Base-by-base conservation (phyloP, 2,888 invertebrate genomes). In the Drosophila neotestacea region DNA sequence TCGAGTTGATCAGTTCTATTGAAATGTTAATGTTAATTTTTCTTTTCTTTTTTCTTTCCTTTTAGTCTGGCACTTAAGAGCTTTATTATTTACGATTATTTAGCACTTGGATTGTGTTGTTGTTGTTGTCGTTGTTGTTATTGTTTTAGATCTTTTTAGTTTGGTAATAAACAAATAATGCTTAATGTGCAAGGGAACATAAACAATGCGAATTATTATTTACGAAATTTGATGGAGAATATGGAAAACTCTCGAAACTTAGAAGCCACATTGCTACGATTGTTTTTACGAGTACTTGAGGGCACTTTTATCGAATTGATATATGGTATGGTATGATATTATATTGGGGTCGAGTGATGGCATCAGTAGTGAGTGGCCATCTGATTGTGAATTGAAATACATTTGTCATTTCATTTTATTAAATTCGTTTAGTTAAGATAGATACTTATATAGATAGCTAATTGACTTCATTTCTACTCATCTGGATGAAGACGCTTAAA, bases 201-300 rank as follows among this genome's bases (percentile, higher is more conserved):
- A 75, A 86, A 84, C 78, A 85, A 83, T 86, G 83, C 76, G 70
- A 88, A 87, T 82, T 82, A 88, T 77, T 77, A 83, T 83, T 84
- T 83, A 77, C 64, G 52, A 70, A 85, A 73, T 73, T 58, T 71
- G 76, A 87, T 76, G 64, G 65, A 73, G 64, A 46, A 70, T 71
- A 56, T 59, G 47, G 62, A 71, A 51, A 60, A 39, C 66, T 73
- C 71, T 77, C 46, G 65, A 52, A 70, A 55, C 59, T 62, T 54
- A 72, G 66, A 59, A 52, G 67, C 68, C 83, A 88, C 88, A 88
- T 83, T 83, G 82, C 82, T 69, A 30, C 44, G 13, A 10, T 48
- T 32, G 47, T 9, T 16, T 1, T 34, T 10, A 38, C 38, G 30
- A 66, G 46, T 70, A 88, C 86, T 85, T 82, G 85, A 85, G 62